Evolutionary conservation across 2,113 vertebrate genomes (phyloP).

Genomic region (Peromyscus leucopus): DNA sequence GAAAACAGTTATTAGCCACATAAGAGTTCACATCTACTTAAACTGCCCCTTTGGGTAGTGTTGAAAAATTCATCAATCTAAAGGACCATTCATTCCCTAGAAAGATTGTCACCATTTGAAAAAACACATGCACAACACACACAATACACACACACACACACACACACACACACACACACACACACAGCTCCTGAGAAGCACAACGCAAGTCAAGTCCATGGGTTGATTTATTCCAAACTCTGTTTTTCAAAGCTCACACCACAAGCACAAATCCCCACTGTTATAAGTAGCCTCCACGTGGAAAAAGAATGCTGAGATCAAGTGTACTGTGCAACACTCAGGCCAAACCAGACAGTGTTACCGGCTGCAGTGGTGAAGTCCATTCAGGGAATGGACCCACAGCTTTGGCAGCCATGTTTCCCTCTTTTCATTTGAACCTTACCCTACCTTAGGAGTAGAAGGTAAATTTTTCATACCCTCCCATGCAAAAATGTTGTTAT

Average conservation of each 20-base stretch:
- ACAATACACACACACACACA: background rate
- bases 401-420: background rate
- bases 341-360: accelerated
- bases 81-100: background rate
- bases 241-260: background rate
- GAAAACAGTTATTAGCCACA: background rate
- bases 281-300: background rate
- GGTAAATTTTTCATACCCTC: background rate
- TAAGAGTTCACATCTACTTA: background rate
- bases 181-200: too few species aligned
- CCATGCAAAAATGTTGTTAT: background rate
- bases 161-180: background rate
- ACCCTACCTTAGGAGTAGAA: background rate
- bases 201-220: too few species aligned
- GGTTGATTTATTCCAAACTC: background rate
- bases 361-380: accelerated
- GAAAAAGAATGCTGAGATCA: background rate
- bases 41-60: background rate
- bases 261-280: background rate
- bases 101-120: background rate
- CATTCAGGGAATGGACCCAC: accelerated
- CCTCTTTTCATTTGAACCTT: background rate
- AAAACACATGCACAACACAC: background rate
- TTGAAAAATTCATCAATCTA: background rate
- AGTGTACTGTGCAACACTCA: accelerated